phyloP scores from a whole-genome alignment of 35 echinoderm and acorn worm genomes.

The Eucidaris tribuloides region DNA sequence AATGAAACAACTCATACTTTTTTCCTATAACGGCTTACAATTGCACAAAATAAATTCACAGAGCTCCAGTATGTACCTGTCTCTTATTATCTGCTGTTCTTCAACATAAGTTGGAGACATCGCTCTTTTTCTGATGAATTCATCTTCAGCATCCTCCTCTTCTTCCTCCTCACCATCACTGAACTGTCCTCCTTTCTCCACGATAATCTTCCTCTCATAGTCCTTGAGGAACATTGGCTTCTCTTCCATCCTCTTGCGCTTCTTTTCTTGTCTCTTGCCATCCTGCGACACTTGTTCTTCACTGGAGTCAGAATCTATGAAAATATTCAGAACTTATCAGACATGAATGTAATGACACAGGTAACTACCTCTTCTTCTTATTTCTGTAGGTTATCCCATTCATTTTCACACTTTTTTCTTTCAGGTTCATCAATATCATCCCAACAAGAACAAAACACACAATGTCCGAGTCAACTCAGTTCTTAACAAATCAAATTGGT shows the following conservation, averaged over 20 bases:
- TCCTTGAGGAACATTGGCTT: slow-evolving; percentile 92
- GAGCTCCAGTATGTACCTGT: slow-evolving; percentile 48
- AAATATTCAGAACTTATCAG: not conserved
- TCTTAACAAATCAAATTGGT: no score
- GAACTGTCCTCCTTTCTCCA: slow-evolving; percentile 75
- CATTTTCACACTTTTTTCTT: no score
- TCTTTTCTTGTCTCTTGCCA: not conserved
- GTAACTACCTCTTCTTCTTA: not conserved
- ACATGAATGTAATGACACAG: not conserved
- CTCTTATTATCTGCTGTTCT: slow-evolving; percentile 73
- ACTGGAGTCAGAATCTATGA: not conserved
- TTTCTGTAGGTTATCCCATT: no score
- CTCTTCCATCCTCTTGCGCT: slow-evolving; percentile 39
- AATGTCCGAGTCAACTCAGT: no score
- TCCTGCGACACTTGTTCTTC: not conserved
- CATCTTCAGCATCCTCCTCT: slow-evolving; percentile 1
- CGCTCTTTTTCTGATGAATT: slow-evolving; percentile 18
- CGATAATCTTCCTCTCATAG: slow-evolving; percentile 89
- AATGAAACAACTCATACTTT: no score
- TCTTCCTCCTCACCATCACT: slow-evolving; percentile 70
- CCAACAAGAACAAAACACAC: no score
- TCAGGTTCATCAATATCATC: no score
- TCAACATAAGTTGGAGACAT: slow-evolving; percentile 77
- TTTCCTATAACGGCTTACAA: no score
- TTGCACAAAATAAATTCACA: not conserved